Percentiles rank a stretch among this genome's conserved stretches.
These are phyloP conservation scores for Raillietiella orientalis DNA, from an alignment of 2,888 invertebrate species.

Conservation along the genomic window DNA sequence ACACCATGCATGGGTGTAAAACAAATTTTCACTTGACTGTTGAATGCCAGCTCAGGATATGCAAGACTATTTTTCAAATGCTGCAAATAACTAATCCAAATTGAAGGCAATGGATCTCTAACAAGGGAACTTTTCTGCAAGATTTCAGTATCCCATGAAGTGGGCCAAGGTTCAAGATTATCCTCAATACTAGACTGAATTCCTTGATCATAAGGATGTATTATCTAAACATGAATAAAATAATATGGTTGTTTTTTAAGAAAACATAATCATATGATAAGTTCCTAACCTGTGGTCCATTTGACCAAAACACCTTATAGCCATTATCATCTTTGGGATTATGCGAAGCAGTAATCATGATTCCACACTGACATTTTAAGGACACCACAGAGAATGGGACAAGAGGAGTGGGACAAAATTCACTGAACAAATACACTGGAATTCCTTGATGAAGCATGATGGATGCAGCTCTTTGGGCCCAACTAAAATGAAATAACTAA, in stretches of 20 bases:
- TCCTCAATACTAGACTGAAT: slow-evolving; percentile 43
- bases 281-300: slow-evolving; percentile 37
- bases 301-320: slow-evolving; percentile 87
- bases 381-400: slow-evolving; percentile 51
- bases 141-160: slow-evolving; percentile 37
- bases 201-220: slow-evolving; percentile 45
- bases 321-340: slow-evolving; percentile 88
- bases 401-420: slow-evolving; percentile 65
- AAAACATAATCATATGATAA: slow-evolving; percentile 4
- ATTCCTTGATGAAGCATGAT: slow-evolving; percentile 42
- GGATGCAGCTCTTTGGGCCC: slow-evolving; percentile 54
- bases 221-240: not conserved
- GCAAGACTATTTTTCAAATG: slow-evolving; percentile 20
- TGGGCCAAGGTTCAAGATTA: slow-evolving; percentile 35
- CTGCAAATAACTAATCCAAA: slow-evolving; percentile 22
- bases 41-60: slow-evolving; percentile 20
- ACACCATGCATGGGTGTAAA: slow-evolving; percentile 98
- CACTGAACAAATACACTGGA: slow-evolving; percentile 43
- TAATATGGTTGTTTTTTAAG: slow-evolving; percentile 2
- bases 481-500: slow-evolving; percentile 22
- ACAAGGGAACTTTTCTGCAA: slow-evolving; percentile 22
- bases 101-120: slow-evolving; percentile 24
- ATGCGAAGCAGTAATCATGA: slow-evolving; percentile 85
- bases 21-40: slow-evolving; percentile 23
- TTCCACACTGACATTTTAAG: slow-evolving; percentile 41